Percentiles rank a stretch among this genome's conserved stretches.
Evolutionary conservation across 2,113 vertebrate genomes (phyloP).

Genomic region (Capreolus pygargus): DNA sequence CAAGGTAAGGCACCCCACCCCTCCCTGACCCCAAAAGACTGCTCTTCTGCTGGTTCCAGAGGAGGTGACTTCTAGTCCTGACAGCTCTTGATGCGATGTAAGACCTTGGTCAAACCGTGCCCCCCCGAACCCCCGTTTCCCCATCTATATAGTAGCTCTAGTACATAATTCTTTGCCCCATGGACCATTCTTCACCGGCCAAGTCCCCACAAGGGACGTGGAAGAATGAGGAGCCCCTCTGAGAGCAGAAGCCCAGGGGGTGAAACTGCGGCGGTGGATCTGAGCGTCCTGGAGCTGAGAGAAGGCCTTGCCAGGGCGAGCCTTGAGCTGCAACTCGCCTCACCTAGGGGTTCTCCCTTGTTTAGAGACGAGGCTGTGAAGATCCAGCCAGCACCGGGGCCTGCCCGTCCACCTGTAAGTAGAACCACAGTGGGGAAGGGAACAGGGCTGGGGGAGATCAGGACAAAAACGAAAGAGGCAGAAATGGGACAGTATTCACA

Average conservation of each 20-base stretch:
- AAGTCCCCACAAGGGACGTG: neutral
- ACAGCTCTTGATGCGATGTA: neutral
- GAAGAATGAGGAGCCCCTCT: neutral
- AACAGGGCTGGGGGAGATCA: rapidly evolving
- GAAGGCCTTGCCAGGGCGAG: neutral
- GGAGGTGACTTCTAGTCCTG: neutral
- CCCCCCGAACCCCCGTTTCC: neutral
- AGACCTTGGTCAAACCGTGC: neutral
- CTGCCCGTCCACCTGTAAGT: slow-evolving; percentile 45
- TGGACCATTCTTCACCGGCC: neutral
- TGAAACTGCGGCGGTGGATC: neutral
- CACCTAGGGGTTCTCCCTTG: neutral
- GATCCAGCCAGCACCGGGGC: neutral
- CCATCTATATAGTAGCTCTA: neutral
- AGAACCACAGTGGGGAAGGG: neutral
- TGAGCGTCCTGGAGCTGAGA: neutral
- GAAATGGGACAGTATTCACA: neutral
- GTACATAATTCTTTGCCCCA: neutral
- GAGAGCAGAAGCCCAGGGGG: neutral
- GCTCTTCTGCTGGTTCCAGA: neutral
- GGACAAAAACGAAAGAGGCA: neutral
- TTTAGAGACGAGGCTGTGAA: slow-evolving; percentile 3
- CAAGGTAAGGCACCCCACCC: neutral
- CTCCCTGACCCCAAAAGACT: neutral
- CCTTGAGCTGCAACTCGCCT: neutral